Evolutionary conservation across 1,140 invertebrate genomes (phyloP), one percentile per base, ranked within the genome.

Genomic region (Andrena cerasifolii): DNA sequence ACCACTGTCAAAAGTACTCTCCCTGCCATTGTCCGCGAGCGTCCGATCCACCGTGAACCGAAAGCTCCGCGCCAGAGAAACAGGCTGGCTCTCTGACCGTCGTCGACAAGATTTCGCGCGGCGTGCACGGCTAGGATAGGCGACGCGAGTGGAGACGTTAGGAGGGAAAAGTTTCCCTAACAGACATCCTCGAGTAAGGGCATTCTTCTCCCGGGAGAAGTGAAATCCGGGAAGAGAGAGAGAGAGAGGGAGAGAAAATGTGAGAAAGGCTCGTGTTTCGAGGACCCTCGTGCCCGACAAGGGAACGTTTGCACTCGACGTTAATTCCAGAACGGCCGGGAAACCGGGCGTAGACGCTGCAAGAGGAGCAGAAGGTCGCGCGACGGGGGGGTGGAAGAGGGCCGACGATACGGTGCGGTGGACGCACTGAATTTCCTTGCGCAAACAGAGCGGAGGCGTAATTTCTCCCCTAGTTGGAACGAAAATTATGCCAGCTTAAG

Each of bases 401-500:
- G 28, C 26, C 16, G n/a, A 26, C 28, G 71, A 73, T 66, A 82
- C 12, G 31, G 2, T 8, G 14, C 12, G 24, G 54, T 53, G 47
- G 62, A 80, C 51, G 63, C 67, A 31, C 51, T n/a, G 79, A 81
- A 79, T 88, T 86, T 86, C 84, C 76, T 73, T 74, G 77, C 65
- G 67, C 79, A 79, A 85, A 75, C 80, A 81, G 59, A 81, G 36
- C 56, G 31, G 49, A 71, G 62, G 62, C 70, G 77, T 86, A 84
- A 88, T 88, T 89, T 87, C 78, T 73, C 56, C 36, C 67, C 74
- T 80, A 78, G 80, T 87, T 86, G 79, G 80, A 61, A 79, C 16
- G 86, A 73, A 87, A 88, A 87, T 90, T 90, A 85, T 84, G 83
- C 82, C 71, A 86, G 82, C 82, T 88, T 88, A 89, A 89, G 83